Conservation (phyloP, 1,140 invertebrate species). For the Steinernema khuongi region DNA sequence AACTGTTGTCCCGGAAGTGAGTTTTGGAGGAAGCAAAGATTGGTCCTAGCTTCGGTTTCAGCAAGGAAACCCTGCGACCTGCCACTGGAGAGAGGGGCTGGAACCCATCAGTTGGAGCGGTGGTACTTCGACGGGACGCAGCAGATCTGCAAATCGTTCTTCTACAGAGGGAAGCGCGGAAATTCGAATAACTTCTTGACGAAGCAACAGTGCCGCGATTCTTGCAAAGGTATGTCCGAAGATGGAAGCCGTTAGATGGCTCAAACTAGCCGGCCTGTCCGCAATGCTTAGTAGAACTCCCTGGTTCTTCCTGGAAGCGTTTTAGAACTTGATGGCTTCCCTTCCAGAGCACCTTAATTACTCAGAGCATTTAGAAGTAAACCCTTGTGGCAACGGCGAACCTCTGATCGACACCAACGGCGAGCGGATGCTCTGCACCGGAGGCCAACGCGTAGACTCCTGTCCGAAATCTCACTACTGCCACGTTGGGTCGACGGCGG, state of each 20-base stretch:
- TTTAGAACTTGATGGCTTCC: not conserved
- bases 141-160: slow-evolving; percentile 48
- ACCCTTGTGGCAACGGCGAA: slow-evolving; percentile 53
- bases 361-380: slow-evolving; percentile 36
- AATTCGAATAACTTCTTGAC: slow-evolving; percentile 75
- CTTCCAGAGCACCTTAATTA: not conserved
- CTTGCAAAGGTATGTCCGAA: slow-evolving; percentile 33
- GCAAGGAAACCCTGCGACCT: slow-evolving; percentile 50
- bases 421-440: slow-evolving; percentile 45
- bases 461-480: slow-evolving; percentile 47
- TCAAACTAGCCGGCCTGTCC: too few species aligned
- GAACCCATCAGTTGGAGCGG: slow-evolving; percentile 43
- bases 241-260: slow-evolving; percentile 18
- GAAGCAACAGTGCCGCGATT: slow-evolving; percentile 67
- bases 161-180: slow-evolving; percentile 49
- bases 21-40: slow-evolving; percentile 9
- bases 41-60: slow-evolving; percentile 25
- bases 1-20: slow-evolving; percentile 56
- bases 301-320: too few species aligned
- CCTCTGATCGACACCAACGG: slow-evolving; percentile 43
- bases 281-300: too few species aligned
- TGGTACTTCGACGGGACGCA: slow-evolving; percentile 49
- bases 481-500: slow-evolving; percentile 43
- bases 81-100: slow-evolving; percentile 44
- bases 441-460: slow-evolving; percentile 42